These are phyloP conservation scores for Prochilodus magdalenae DNA, from an alignment of 2,113 vertebrate species.

Conservation along the genomic window DNA sequence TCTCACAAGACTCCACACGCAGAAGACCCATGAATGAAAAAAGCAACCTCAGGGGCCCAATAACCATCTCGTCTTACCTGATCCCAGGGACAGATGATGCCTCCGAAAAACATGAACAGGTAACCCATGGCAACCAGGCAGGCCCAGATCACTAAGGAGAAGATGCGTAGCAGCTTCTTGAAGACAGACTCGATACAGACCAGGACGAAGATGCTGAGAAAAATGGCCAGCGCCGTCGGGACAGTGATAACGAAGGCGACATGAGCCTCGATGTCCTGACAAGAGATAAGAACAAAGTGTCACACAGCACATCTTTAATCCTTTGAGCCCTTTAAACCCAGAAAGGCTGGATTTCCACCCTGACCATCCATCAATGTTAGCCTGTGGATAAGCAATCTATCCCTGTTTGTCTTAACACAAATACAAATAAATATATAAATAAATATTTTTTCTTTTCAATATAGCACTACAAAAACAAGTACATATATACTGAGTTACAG, in stretches of 20 bases:
- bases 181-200: slow-evolving; percentile 96
- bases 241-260: slow-evolving; percentile 96
- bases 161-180: slow-evolving; percentile 93
- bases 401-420: too few relatives aligned
- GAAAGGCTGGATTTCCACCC: not conserved
- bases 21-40: slow-evolving; percentile 43
- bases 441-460: too few relatives aligned
- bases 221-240: slow-evolving; percentile 93
- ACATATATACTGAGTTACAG: too few relatives aligned
- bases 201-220: slow-evolving; percentile 94
- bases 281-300: slow-evolving; percentile 45
- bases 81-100: slow-evolving; percentile 96
- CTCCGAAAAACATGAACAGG: slow-evolving; percentile 97
- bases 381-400: not conserved
- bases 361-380: not conserved
- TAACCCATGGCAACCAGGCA: slow-evolving; percentile 96
- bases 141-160: slow-evolving; percentile 94
- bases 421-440: too few relatives aligned
- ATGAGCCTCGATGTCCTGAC: slow-evolving; percentile 90
- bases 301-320: slow-evolving; percentile 6
- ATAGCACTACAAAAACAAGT: too few relatives aligned
- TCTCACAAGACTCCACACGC: not conserved
- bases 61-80: slow-evolving; percentile 82
- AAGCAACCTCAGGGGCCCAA: slow-evolving; percentile 23
- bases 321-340: not conserved